Percentiles rank a stretch among this genome's conserved stretches.
phyloP scores from a whole-genome alignment of 2,888 invertebrate genomes.

The Tenthredo amoena region DNA sequence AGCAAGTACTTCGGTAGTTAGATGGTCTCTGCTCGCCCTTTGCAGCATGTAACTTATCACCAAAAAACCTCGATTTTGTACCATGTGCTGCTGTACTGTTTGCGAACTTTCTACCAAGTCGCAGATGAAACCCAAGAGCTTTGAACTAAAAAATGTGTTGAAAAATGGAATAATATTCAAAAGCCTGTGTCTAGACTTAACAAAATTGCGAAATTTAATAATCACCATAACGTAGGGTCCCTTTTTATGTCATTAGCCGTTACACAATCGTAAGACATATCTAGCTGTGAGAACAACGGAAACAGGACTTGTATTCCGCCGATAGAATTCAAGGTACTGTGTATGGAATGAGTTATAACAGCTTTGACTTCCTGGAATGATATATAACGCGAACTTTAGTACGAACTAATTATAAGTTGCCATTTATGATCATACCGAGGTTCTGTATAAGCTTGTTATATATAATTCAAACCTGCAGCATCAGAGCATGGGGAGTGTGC shows the following conservation, averaged over 20 bases:
- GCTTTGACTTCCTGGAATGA: constrained; percentile 96
- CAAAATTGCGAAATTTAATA: constrained; percentile 53
- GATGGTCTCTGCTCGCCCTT: constrained; percentile 94
- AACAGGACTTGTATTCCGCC: constrained; percentile 99
- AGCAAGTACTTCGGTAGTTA: constrained; percentile 95
- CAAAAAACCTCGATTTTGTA: constrained; percentile 98
- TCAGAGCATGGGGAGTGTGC: constrained; percentile 99
- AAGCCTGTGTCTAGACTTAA: background rate
- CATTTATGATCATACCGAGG: background rate
- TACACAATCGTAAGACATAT: constrained; percentile 92
- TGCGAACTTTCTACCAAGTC: constrained; percentile 98
- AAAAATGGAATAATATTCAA: constrained; percentile 4
- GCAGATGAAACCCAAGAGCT: constrained; percentile 97
- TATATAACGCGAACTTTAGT: background rate
- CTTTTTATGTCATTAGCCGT: constrained; percentile 90
- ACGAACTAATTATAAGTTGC: background rate
- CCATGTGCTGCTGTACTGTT: constrained; percentile 99
- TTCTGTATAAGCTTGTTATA: background rate
- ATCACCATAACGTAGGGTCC: constrained; percentile 94
- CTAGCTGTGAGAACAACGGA: constrained; percentile 98
- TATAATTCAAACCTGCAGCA: constrained; percentile 91
- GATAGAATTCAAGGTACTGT: constrained; percentile 98
- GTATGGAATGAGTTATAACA: constrained; percentile 99
- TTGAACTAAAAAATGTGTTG: constrained; percentile 85
- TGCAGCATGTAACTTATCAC: constrained; percentile 99